phyloP scores from a whole-genome alignment of 2,797 vertebrate species.

The Clarias pachynema region DNA sequence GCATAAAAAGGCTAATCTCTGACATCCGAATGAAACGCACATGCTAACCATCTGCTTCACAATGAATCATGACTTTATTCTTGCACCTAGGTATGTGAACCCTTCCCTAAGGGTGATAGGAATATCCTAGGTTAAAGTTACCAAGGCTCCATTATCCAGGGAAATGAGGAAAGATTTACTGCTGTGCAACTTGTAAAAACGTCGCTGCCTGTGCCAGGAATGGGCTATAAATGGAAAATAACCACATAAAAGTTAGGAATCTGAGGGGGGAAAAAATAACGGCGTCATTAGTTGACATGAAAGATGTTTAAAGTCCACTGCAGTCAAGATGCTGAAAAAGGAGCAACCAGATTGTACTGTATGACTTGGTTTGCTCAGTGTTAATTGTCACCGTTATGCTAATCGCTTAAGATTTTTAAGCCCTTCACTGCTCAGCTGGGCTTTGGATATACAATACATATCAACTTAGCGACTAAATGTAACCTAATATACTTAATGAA shows the following conservation, averaged over 20 bases:
- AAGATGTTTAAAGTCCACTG: not conserved
- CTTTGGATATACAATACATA: not conserved
- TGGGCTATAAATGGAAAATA: conserved; percentile 4
- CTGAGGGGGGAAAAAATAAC: not conserved
- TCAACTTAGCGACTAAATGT: not conserved
- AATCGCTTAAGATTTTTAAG: not conserved
- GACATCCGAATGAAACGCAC: not conserved
- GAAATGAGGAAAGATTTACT: conserved; percentile 40
- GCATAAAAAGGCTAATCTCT: not conserved
- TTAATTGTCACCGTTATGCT: not conserved
- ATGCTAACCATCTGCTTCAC: conserved; percentile 22
- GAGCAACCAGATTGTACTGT: not conserved
- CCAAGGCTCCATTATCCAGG: conserved; percentile 24
- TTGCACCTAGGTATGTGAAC: conserved; percentile 35
- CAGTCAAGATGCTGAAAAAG: not conserved
- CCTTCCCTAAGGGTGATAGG: conserved; percentile 35
- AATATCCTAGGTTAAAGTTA: conserved; percentile 48
- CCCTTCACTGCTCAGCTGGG: not conserved
- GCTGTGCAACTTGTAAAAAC: conserved; percentile 33
- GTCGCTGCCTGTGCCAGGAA: conserved; percentile 27
- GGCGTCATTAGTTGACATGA: not conserved
- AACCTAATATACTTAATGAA: too few relatives aligned
- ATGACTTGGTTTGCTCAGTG: not conserved
- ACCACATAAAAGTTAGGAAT: conserved; percentile 11
- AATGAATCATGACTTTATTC: conserved; percentile 36